Evolutionary conservation across 2,797 vertebrate species (phyloP), one percentile per base, ranked within the genome.

Genomic region (Anguilla megastoma): DNA sequence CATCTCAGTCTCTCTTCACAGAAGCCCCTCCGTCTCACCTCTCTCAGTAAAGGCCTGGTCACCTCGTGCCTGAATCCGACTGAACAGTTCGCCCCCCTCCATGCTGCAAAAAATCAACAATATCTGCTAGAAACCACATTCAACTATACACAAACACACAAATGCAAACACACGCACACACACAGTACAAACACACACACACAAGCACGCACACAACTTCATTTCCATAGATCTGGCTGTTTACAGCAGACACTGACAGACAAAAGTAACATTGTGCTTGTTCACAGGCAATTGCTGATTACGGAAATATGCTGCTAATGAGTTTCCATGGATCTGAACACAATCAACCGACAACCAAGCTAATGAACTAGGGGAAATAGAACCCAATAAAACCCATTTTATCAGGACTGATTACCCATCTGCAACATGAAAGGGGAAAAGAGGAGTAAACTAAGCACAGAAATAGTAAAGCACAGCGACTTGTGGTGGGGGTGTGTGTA

Each of bases 1-100:
- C 71, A 27, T 45, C 16, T 54, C n/a, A 50, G 16, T 41, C 66
- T 50, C 58, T 27, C 79, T 3, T 8, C 58, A 45, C 18, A 58
- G 41, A 45, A 24, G 16, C 41, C 48, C 66, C 14, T 6, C 56
- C 54, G 90, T 88, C 93, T 86, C 94, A 99, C 98, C 99, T 98
- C 96, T 97, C 93, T 99, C 98, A 7, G 98, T 99, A 95, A 99
- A 99, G 88, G 98, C 99, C 91, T 99, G 98, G 94, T 99, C 98
- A 85, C 99, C 99, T 94, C 98, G 97, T 89, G 96, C 98, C 94
- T 99, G 98, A 93, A 99, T 99, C 88, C 98, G 95, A 93, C 95
- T 99, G 90, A 99, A 99, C 89, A 99, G 95, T 92, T 99, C 99
- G 89, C 98, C 98, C 41, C 98, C 98, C 92, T 99, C 97, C 99